Base-by-base conservation (phyloP, 2,113 vertebrate species). In the Engraulis encrasicolus region DNA sequence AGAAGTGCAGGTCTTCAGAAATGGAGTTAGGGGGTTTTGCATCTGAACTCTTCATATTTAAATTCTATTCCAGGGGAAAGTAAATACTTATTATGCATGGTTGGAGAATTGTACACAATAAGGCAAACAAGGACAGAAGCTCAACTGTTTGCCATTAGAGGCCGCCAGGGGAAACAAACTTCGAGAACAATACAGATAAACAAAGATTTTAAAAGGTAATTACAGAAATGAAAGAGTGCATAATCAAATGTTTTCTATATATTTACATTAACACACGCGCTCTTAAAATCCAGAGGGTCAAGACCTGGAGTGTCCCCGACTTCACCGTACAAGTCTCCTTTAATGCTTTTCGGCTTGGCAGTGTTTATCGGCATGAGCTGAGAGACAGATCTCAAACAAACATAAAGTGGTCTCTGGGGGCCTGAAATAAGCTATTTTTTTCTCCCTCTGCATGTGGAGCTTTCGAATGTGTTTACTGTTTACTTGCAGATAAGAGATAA, bases 381-480 rank as follows among this genome's bases (percentile, higher is more conserved):
- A 74, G 17, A 74, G 34, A 74, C 66, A 31, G 34, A 74, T 74
- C 66, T 74, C 23, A 74, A 27, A 74, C 34, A 74, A 74, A 74
- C 31, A 74, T 74, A 74, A 74, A 66, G 31, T 74, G 31, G 2
- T 23, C 66, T 74, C 23, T 27, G 11, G 27, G 66, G 66, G 66
- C 15, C n/a, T 9, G n/a, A 52, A 52, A 52, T 18, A 27, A 27
- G 14, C 0, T 9, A 27, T 31, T 27, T 66, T 31, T 66, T 14
- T 66, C 27, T 12, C 27, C 66, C 31, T 23, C 58, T 66, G n/a
- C n/a, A n/a, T n/a, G 58, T 74, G 66, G 66, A 12, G 31, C 27
- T 74, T 31, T 74, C 66, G 27, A 31, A 74, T 74, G 66, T 36
- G 61, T 34, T 74, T 27, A 74, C 66, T 74, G 66, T 74, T 74